Evolutionary conservation across 2,888 invertebrate genomes (phyloP).

Genomic region (Nomada ferruginata): DNA sequence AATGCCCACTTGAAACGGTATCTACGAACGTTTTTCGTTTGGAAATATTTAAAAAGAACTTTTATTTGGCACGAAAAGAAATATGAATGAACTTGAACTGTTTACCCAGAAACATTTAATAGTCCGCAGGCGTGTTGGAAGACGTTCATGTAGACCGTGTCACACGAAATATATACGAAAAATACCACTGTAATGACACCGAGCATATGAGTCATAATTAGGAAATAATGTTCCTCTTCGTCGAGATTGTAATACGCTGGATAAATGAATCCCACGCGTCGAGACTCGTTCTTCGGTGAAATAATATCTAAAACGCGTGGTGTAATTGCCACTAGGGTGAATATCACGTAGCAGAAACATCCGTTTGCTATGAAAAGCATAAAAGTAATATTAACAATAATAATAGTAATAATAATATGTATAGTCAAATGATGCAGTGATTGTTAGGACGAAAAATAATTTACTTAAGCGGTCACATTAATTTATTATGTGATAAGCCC

Average conservation of each 20-base stretch:
- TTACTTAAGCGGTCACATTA: no score
- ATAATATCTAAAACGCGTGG: slow-evolving; percentile 7
- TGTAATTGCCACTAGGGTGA: neutral
- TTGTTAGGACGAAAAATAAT: no score
- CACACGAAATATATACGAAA: slow-evolving; percentile 15
- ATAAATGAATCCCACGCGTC: neutral
- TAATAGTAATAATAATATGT: no score
- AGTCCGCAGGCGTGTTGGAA: slow-evolving; percentile 32
- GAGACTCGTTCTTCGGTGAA: slow-evolving; percentile 13
- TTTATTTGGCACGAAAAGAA: neutral
- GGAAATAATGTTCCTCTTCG: slow-evolving; percentile 5
- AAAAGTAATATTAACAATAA: no score
- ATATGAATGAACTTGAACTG: neutral
- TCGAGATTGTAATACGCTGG: slow-evolving; percentile 10
- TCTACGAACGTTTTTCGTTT: neutral
- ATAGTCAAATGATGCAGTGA: no score
- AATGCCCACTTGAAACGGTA: neutral
- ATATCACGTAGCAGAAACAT: neutral
- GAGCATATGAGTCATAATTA: neutral
- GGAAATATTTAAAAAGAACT: neutral
- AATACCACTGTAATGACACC: neutral
- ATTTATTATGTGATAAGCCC: no score
- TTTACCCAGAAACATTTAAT: slow-evolving; percentile 12
- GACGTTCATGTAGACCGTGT: slow-evolving; percentile 7
- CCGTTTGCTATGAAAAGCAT: slow-evolving; percentile 1